Evolutionary conservation across 2,797 vertebrate species (phyloP), one percentile per base, ranked within the genome.

Genomic region (Lophius americanus): DNA sequence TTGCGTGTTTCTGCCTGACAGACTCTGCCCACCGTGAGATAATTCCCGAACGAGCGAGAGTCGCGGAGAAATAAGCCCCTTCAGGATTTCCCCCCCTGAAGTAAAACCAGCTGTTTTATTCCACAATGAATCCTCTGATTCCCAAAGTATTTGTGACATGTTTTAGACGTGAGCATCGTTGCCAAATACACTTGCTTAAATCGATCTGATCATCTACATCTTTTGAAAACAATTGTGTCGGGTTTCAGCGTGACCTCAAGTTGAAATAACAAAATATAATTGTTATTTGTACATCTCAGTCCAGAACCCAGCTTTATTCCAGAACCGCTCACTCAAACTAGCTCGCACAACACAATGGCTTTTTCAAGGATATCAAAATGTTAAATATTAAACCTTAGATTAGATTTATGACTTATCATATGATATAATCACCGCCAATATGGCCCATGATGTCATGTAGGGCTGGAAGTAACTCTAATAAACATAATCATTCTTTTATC

Each of bases 1-100:
- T 79, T 86, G 74, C 65, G 69, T 85, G 85, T 75, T 75, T 79
- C 63, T 85, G 82, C 83, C 89, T 89, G 78, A 89, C 87, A 86
- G 89, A 87, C 85, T 78, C 58, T 7, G 81, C 78, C 68, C 61
- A 63, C 63, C 71, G 64, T 60, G 75, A 85, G 79, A 87, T 82
- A 82, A 76, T 84, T 73, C 84, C 78, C 57, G 38, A 86, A 84
- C 81, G 79, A 77, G 76, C 76, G 85, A 82, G 78, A 59, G 63
- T 60, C 63, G 53, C 61, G 60, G 58, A 80, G 87, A 85, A 87
- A 89, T 84, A 88, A 92, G 87, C 79, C 56, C 23, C 62, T 52
- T 47, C 64, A 85, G 83, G 84, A 89, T 81, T 85, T 88, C 75
- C 79, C 70, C 23, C 83, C 50, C 41, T 60, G 69, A 86, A 90